Conservation (phyloP, 2,888 invertebrate species). For the Cheilosia variabilis region DNA sequence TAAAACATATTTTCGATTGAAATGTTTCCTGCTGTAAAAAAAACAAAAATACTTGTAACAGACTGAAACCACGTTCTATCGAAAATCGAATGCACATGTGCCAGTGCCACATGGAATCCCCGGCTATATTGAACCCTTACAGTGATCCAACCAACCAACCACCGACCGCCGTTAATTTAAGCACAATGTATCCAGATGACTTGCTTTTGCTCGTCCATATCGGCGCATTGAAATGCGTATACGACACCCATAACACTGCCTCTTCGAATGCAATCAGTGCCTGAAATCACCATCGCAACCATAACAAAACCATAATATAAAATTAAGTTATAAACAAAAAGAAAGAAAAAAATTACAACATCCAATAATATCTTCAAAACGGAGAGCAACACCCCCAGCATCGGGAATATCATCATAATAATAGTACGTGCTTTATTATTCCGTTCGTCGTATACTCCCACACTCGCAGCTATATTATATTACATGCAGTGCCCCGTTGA, state of each 20-base stretch:
- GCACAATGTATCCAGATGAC: slow-evolving; percentile 36
- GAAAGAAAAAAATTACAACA: neutral
- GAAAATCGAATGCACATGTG: neutral
- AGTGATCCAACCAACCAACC: no score
- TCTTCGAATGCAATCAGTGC: slow-evolving; percentile 41
- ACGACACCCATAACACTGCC: slow-evolving; percentile 13
- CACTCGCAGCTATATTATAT: neutral
- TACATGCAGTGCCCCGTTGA: slow-evolving; percentile 10
- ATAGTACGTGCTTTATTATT: slow-evolving; percentile 54
- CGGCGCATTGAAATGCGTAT: slow-evolving; percentile 1
- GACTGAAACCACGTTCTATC: neutral
- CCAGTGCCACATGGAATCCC: neutral
- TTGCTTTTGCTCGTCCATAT: slow-evolving; percentile 1
- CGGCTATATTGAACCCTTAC: neutral
- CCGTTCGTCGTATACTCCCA: neutral
- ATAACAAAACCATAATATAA: slow-evolving; percentile 56
- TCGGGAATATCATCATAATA: slow-evolving; percentile 39
- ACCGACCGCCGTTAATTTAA: slow-evolving; percentile 33
- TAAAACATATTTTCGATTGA: slow-evolving; percentile 1
- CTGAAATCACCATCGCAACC: slow-evolving; percentile 24
- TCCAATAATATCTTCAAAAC: slow-evolving; percentile 32
- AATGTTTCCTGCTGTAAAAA: neutral
- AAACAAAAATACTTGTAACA: neutral
- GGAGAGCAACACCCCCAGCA: neutral
- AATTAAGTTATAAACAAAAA: slow-evolving; percentile 55